Percentiles rank a stretch among this genome's conserved stretches.
These are phyloP conservation scores for Palloptera scutellata DNA, from an alignment of 2,888 invertebrate genomes.

Conservation along the genomic window DNA sequence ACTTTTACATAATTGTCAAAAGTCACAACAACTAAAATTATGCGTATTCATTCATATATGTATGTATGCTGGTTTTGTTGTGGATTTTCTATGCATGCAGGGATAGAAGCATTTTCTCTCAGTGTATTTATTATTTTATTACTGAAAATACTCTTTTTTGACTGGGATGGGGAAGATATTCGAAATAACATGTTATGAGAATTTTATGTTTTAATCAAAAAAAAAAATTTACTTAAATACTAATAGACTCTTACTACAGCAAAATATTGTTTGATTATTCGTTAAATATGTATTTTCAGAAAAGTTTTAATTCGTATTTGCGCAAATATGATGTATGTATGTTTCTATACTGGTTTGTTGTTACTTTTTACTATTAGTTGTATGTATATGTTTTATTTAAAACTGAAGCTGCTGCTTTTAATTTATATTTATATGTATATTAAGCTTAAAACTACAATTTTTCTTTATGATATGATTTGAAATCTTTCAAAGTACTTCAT, in stretches of 20 bases:
- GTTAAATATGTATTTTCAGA: not conserved
- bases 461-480: not conserved
- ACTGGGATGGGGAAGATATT: not conserved
- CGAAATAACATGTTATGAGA: not conserved
- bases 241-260: constrained; percentile 14
- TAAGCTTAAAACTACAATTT: constrained; percentile 1
- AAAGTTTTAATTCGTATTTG: not conserved
- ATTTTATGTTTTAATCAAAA: not conserved
- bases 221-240: not conserved
- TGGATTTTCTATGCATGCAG: too few species aligned
- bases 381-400: not conserved
- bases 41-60: too few species aligned
- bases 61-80: too few species aligned
- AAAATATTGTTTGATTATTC: not conserved
- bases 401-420: not conserved
- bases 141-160: too few species aligned
- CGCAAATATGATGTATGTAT: not conserved
- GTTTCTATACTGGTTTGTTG: not conserved
- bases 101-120: too few species aligned
- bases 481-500: too few species aligned
- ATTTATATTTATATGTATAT: not conserved
- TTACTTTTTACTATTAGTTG: not conserved
- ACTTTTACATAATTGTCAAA: not conserved
- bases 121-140: too few species aligned
- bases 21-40: not conserved